Evolutionary conservation across 2,797 vertebrate species (phyloP).

Genomic region (Sciurus vulgaris): DNA sequence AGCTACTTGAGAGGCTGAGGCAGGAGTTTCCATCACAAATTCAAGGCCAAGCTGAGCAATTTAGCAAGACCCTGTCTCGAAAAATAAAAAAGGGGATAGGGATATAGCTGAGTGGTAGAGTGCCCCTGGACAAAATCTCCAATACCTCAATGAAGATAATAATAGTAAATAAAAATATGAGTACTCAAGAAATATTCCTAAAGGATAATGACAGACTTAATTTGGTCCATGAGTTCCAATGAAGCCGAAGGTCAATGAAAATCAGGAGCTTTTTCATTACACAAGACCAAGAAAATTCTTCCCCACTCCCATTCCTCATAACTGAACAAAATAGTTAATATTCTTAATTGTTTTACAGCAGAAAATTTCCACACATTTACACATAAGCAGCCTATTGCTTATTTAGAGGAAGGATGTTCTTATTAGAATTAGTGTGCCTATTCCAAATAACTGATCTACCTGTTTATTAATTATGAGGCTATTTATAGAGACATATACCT

Average conservation of each 20-base stretch:
- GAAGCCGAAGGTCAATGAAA: background rate
- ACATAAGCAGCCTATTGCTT: conserved; percentile 4
- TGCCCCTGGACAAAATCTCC: too few species aligned
- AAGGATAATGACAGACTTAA: background rate
- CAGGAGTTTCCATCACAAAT: too few species aligned
- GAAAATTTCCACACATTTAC: background rate
- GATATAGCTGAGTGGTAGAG: too few species aligned
- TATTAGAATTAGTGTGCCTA: background rate
- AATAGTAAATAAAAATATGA: background rate
- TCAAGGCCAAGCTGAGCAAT: too few species aligned
- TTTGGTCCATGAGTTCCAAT: background rate
- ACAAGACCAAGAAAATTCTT: background rate
- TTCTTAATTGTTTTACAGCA: background rate
- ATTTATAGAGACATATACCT: background rate
- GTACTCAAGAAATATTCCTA: background rate
- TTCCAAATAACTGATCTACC: background rate
- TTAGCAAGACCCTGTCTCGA: too few species aligned
- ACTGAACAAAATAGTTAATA: background rate
- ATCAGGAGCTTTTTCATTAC: background rate
- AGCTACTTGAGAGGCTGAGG: too few species aligned
- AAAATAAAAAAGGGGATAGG: too few species aligned
- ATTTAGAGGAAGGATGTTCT: conserved; percentile 13
- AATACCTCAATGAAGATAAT: too few species aligned
- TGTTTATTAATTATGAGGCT: conserved; percentile 10
- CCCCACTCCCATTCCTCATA: background rate